Evolutionary conservation across 2,888 invertebrate genomes (phyloP), one percentile per base, ranked within the genome.

Genomic region (Monochamus alternatus): DNA sequence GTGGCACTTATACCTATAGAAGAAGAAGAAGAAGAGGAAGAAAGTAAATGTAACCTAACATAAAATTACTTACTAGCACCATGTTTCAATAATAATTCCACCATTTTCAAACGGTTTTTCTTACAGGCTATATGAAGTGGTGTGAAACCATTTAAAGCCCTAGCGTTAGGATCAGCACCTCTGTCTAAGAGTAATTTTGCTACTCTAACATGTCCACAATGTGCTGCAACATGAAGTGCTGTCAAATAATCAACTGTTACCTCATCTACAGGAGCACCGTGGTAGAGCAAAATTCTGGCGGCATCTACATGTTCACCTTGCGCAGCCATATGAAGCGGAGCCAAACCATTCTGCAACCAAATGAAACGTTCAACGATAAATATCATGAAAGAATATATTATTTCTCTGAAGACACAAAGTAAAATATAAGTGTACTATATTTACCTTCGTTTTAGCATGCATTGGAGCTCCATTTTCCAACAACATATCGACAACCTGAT

Each of bases 291-390:
- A 68, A 97, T 95, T 71, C 97, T 92, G 5, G 98, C 98, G 76
- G 98, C 97, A 89, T 98, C 98, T 81, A 98, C 97, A 89, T 99
- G 98, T 90, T 99, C 98, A 78, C 99, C 99, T 90, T 99, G 98
- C 69, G 98, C 97, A 76, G 98, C 97, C 98, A 99, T 99, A 90
- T 99, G 99, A 82, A 99, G 91, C 58, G 98, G 98, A n/a, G 98
- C 96, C 81, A 99, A 90, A 12, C 98, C 96, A 87, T 96, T 96
- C 93, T 95, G 88, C 2, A 89, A 88, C 22, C 22, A 22, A 22
- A 22, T 22, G 22, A 22, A 22, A 22, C 22, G 22, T 22, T 22
- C 22, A 22, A 0, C 1, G 22, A 22, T 22, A 22, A 22, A 1
- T 22, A 22, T 22, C 22, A 22, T 22, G 22, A 22, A 22, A 1